Percentiles rank a stretch among this genome's conserved stretches.
Evolutionary conservation across 2,888 invertebrate genomes (phyloP).

Genomic region (Leptinotarsa juncta): DNA sequence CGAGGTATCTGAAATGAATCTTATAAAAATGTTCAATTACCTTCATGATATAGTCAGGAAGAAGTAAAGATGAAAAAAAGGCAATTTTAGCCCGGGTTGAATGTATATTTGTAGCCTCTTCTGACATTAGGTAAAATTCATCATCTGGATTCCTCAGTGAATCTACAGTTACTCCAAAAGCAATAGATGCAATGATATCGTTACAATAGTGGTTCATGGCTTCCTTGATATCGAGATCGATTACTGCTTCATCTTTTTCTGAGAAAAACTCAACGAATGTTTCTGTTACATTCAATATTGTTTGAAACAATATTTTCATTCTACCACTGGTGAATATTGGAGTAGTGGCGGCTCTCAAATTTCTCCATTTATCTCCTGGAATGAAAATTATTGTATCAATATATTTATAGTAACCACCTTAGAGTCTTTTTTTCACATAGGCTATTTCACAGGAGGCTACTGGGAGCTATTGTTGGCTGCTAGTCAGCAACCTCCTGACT

Average conservation of each 20-base stretch:
- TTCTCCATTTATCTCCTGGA: constrained; percentile 54
- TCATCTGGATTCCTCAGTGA: constrained; percentile 69
- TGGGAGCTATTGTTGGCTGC: too few species aligned
- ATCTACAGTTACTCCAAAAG: constrained; percentile 62
- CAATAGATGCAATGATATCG: constrained; percentile 69
- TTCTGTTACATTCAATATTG: constrained; percentile 50
- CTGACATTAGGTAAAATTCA: constrained; percentile 69
- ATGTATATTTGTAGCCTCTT: constrained; percentile 61
- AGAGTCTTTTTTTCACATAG: too few species aligned
- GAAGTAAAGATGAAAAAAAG: too few species aligned
- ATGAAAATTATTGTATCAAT: neutral
- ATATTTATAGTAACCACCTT: neutral
- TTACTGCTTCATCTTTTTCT: constrained; percentile 48
- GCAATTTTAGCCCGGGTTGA: constrained; percentile 20
- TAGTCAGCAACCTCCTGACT: too few species aligned
- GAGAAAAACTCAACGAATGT: constrained; percentile 50
- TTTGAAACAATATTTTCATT: constrained; percentile 59
- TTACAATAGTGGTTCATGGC: constrained; percentile 66
- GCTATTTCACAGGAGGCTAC: too few species aligned
- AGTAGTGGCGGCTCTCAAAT: constrained; percentile 59
- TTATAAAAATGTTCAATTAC: too few species aligned
- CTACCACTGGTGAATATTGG: constrained; percentile 61
- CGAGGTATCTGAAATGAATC: too few species aligned
- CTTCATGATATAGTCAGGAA: too few species aligned
- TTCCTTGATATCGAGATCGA: constrained; percentile 66